Percentiles rank a stretch among this genome's conserved stretches.
These are phyloP conservation scores for Dicyema japonicum DNA, from an alignment of 1,140 invertebrate species.

Conservation along the genomic window DNA sequence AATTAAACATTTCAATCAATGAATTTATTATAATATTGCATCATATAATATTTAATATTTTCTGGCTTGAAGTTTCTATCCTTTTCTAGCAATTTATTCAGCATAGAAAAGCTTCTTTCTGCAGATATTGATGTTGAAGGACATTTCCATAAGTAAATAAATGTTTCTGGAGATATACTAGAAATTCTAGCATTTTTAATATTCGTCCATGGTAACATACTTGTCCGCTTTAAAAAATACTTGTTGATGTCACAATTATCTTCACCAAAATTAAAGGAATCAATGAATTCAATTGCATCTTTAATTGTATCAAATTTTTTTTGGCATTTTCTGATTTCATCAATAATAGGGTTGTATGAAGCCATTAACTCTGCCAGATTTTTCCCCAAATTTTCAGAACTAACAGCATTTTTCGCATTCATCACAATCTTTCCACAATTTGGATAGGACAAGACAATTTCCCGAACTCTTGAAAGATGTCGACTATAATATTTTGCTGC, in stretches of 20 bases:
- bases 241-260: background rate
- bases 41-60: slow-evolving; percentile 1
- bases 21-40: no score
- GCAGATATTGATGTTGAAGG: background rate
- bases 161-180: background rate
- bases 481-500: slow-evolving; percentile 2
- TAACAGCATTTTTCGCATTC: background rate
- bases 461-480: background rate
- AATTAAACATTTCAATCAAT: no score
- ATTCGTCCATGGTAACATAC: background rate
- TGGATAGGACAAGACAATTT: background rate
- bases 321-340: background rate
- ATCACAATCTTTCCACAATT: background rate
- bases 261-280: background rate
- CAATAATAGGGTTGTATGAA: background rate
- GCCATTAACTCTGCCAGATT: no score
- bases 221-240: background rate
- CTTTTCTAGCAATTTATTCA: slow-evolving; percentile 1
- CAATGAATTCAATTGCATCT: background rate
- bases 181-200: background rate
- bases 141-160: no score
- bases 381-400: background rate
- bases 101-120: slow-evolving; percentile 1
- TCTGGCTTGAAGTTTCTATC: slow-evolving; percentile 2
- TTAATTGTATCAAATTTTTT: no score